Percentiles rank a stretch among this genome's conserved stretches.
Evolutionary conservation across 1,140 invertebrate genomes (phyloP).

Genomic region (Euura lappo): DNA sequence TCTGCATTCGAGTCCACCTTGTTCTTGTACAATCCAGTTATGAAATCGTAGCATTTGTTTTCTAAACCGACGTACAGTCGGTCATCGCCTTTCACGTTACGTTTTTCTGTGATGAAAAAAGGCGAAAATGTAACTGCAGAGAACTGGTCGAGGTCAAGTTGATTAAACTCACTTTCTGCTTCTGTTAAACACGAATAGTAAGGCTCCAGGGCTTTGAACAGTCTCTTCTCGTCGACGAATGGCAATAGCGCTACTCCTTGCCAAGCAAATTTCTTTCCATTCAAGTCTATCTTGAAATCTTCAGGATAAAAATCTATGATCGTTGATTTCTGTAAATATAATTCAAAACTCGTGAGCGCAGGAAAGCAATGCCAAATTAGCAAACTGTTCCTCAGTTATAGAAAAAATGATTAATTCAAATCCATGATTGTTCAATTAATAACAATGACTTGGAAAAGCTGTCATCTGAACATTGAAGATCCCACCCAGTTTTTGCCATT

Average conservation of each 20-base stretch:
- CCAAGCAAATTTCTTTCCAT: conserved; percentile 99
- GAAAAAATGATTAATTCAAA: no score
- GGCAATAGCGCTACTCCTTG: conserved; percentile 98
- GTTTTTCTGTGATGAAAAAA: conserved; percentile 53
- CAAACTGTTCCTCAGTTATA: no score
- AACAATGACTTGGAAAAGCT: no score
- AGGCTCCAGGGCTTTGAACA: conserved; percentile 85
- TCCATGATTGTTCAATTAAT: no score
- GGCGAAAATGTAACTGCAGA: not conserved
- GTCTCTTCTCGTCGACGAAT: conserved; percentile 94
- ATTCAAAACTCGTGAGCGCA: not conserved
- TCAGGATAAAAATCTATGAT: conserved; percentile 99
- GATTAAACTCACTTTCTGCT: conserved; percentile 73
- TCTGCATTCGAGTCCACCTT: conserved; percentile 60
- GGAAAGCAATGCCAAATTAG: no score
- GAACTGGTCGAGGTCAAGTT: conserved; percentile 16
- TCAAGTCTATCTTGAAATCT: conserved; percentile 98
- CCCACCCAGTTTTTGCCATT: no score
- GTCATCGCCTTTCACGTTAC: conserved; percentile 79
- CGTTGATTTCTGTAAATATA: conserved; percentile 75
- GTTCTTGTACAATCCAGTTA: conserved; percentile 73
- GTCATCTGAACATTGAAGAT: no score
- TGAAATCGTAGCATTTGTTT: conserved; percentile 72
- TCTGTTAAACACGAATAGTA: conserved; percentile 81
- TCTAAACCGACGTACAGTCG: conserved; percentile 76